Conservation (phyloP, 1,140 invertebrate genomes). For the Cyclina sinensis region DNA sequence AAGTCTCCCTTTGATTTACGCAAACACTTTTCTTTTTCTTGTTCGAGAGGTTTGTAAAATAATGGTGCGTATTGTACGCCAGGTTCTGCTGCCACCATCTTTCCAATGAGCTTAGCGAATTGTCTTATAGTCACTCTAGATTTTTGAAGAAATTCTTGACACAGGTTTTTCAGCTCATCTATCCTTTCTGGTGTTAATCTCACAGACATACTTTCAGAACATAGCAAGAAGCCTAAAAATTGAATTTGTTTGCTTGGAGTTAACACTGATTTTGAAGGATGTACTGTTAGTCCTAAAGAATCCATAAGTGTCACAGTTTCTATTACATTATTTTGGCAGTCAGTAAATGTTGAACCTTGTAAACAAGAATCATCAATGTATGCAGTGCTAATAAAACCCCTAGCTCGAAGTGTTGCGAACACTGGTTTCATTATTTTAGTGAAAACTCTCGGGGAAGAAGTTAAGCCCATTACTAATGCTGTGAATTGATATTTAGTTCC, state of each 20-base stretch:
- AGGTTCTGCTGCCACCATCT: constrained; percentile 3
- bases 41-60: constrained; percentile 20
- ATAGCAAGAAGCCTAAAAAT: constrained; percentile 32
- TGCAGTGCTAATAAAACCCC: constrained; percentile 8
- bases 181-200: constrained; percentile 1
- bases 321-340: not conserved
- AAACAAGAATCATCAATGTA: constrained; percentile 49
- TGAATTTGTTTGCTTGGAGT: not conserved
- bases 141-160: not conserved
- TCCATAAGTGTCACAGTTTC: constrained; percentile 4
- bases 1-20: not conserved
- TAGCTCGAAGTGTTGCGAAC: not conserved
- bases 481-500: constrained; percentile 18
- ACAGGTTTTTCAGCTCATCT: not conserved
- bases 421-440: too few species aligned
- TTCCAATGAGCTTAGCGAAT: constrained; percentile 25
- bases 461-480: not conserved
- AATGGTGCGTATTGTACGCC: constrained; percentile 24
- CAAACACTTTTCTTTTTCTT: not conserved
- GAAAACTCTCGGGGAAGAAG: not conserved
- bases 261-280: constrained; percentile 9
- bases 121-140: not conserved
- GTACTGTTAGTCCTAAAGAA: not conserved
- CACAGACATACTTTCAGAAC: not conserved
- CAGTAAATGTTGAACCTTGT: not conserved